Conservation (phyloP, 2,888 invertebrate genomes). For the Pterobdella sp. region DNA sequence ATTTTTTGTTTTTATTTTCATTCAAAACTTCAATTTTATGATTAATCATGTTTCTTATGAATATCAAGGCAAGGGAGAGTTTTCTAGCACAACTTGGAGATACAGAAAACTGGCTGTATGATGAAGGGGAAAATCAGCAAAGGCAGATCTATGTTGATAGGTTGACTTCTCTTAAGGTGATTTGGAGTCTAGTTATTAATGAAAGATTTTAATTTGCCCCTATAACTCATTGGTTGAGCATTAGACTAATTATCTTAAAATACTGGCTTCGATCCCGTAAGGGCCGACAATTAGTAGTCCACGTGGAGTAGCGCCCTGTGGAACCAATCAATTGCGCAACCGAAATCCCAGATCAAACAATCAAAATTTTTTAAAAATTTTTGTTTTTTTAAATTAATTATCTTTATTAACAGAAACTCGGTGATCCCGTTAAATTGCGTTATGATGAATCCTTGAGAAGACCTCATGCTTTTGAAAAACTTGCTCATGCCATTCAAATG, state of each 20-base stretch:
- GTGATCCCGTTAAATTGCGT: conserved; percentile 80
- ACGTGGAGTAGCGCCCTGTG: too few species aligned
- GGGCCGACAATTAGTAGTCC: too few species aligned
- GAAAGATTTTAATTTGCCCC: too few species aligned
- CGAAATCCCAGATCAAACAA: too few species aligned
- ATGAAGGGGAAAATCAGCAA: conserved; percentile 86
- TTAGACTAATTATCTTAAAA: too few species aligned
- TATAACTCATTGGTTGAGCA: too few species aligned
- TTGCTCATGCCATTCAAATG: conserved; percentile 67
- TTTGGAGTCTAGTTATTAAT: too few species aligned
- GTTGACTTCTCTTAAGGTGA: conserved; percentile 55
- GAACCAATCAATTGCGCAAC: too few species aligned
- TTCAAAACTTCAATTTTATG: neutral
- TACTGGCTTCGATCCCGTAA: too few species aligned
- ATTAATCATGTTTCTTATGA: neutral
- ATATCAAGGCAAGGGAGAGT: conserved; percentile 37
- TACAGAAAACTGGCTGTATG: conserved; percentile 93
- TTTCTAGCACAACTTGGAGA: conserved; percentile 62
- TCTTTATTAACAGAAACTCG: conserved; percentile 59
- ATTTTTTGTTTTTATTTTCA: neutral
- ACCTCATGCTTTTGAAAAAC: conserved; percentile 70
- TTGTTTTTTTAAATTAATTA: neutral
- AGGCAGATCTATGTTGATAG: conserved; percentile 62
- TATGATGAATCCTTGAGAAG: conserved; percentile 72
- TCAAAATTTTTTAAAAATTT: too few species aligned